These are phyloP conservation scores for Melinopterus prodromus DNA, from an alignment of 2,888 invertebrate species.

Conservation along the genomic window DNA sequence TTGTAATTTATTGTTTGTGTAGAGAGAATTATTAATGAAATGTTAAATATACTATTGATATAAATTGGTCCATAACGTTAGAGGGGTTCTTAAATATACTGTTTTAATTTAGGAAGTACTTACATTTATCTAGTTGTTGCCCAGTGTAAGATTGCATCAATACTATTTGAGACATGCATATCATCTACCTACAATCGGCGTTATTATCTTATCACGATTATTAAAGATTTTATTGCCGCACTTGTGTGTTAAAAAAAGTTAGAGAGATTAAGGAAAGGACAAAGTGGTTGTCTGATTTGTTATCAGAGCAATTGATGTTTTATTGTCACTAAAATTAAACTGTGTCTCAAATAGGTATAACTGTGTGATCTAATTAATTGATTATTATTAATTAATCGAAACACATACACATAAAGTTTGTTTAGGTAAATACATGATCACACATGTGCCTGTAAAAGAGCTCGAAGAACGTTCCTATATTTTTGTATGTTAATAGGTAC, in stretches of 20 bases:
- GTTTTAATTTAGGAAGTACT: neutral
- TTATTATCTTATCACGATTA: neutral
- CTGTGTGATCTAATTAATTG: neutral
- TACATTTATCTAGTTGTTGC: neutral
- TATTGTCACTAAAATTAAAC: neutral
- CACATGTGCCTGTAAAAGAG: neutral
- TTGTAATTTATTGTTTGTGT: neutral
- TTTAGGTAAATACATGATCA: neutral
- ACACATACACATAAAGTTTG: too few relatives aligned
- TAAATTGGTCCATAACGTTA: too few relatives aligned
- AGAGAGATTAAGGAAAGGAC: neutral
- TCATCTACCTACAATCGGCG: neutral
- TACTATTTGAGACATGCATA: neutral
- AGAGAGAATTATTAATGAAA: neutral
- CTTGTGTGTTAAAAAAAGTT: neutral
- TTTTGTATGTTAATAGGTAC: neutral
- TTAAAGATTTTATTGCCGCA: neutral
- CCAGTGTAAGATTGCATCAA: neutral
- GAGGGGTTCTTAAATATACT: neutral
- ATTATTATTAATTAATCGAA: neutral
- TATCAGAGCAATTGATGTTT: conserved; percentile 4
- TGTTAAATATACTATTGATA: neutral
- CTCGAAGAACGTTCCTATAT: neutral
- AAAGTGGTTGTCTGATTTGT: neutral
- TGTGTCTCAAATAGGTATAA: neutral